Base-by-base conservation (phyloP, 1,140 invertebrate species). In the Drosophila arizonae region DNA sequence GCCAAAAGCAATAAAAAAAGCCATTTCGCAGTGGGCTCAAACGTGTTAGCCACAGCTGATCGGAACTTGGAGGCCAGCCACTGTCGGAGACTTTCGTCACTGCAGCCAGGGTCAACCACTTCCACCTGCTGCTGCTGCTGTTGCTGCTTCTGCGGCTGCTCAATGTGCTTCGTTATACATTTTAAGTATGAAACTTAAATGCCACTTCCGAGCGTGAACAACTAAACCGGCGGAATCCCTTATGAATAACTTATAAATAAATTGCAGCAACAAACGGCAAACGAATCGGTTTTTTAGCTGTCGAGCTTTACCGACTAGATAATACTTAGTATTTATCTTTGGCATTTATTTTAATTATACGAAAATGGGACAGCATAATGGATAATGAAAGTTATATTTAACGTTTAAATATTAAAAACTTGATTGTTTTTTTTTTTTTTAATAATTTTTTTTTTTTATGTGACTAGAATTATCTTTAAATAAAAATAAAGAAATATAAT, bases 31-130 rank as follows among this genome's bases (percentile, higher is more conserved):
- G 4, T 15, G 15, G 43, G 43, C 43, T 28, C 6, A 30, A 65
- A 65, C 24, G 24, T 26, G 15, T 28, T 24, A 3, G 11, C 15
- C 46, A n/a, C 61, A 70, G 60, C 67, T 63, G 60, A 64, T 70
- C 56, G 11, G 36, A 4, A 39, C 17, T 36, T 28, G 52, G 17
- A 76, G 72, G 62, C 56, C 57, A 67, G 15, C 77, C 15, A 55
- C 57, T 60, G 46, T 28, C 52, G 51, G 36, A 24, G 55, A n/a
- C 41, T 6, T 11, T n/a, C 26, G 26, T 51, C 41, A 26, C 33
- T 48, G 56, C 13, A 39, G 10, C 26, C 76, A 82, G 68, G 80
- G 80, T 73, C 73, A 80, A 55, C 81, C 64, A 77, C 68, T 84
- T 78, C 77, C 72, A 72, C 41, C 57, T 68, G 64, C 79, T 69